Evolutionary conservation across 2,113 vertebrate species (phyloP), one percentile per base, ranked within the genome.

Genomic region (Alouatta palliata): DNA sequence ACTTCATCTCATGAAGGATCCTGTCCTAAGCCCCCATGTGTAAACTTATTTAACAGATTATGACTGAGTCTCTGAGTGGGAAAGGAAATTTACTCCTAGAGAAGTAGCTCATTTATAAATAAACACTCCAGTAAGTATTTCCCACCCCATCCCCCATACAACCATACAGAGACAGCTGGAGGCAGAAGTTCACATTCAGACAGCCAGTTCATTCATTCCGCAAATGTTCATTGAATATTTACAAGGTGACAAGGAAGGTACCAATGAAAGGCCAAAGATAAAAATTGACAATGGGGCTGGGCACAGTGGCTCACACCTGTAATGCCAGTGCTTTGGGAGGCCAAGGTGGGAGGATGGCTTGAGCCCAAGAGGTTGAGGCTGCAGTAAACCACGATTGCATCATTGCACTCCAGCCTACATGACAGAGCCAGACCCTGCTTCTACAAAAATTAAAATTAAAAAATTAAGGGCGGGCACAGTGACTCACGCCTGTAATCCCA

Each of bases 121-220:
- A 98, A 99, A 98, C 97, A 98, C 98, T 97, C 66, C 3, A 88
- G 98, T 98, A 98, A 98, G 97, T 97, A 91, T 98, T 98, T 96
- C 96, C 85, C 70, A 45, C 96, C 96, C 87, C 84, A 49, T 49
- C 49, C 87, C 82, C 96, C 97, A 98, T 97, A 97, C 98, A 97
- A 92, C 96, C 98, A 82, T 97, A 97, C 98, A 97, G 95, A 97
- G 97, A 97, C 97, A 98, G 97, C 97, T 97, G 92, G 80, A 95
- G 98, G 98, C 97, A 98, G 97, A 98, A 98, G 98, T 98, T 97
- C 97, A 98, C 97, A 98, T 98, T 49, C 49, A 49, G 49, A 49
- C 49, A 49, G 49, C 13, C 35, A 20, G 68, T 4, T 68, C 61
- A 35, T 68, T 54, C 19, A 14, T 45, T 56, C 61, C 64, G 61